Evolutionary conservation across 2,797 vertebrate species (phyloP).

Genomic region (Anabas testudineus): DNA sequence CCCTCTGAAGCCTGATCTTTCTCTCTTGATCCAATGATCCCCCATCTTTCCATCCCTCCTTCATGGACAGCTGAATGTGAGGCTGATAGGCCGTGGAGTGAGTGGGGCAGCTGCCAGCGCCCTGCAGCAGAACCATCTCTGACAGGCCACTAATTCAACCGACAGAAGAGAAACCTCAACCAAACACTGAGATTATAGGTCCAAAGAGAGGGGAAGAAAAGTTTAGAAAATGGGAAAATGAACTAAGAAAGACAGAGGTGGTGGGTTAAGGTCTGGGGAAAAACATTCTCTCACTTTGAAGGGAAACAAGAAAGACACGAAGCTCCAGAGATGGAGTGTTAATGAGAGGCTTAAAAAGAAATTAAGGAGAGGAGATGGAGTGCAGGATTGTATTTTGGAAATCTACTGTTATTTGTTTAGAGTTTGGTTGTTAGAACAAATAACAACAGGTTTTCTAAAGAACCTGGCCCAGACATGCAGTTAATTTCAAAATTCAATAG

Average conservation of each 20-base stretch:
- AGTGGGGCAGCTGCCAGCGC: conserved; percentile 82
- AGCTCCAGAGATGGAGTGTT: conserved; percentile 25
- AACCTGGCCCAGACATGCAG: no score
- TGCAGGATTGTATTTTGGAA: conserved; percentile 52
- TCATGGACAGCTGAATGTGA: conserved; percentile 80
- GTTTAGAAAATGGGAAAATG: conserved; percentile 62
- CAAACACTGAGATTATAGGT: conserved; percentile 78
- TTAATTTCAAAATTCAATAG: not conserved
- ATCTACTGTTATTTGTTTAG: conserved; percentile 61
- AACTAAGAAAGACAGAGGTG: conserved; percentile 36
- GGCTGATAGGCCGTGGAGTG: conserved; percentile 81
- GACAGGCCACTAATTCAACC: conserved; percentile 88
- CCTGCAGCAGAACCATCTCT: conserved; percentile 82
- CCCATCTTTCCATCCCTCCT: conserved; percentile 76
- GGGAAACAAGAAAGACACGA: conserved; percentile 21
- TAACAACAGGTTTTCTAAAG: not conserved
- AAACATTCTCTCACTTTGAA: conserved; percentile 30
- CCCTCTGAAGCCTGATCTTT: conserved; percentile 52
- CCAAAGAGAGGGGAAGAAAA: conserved; percentile 65
- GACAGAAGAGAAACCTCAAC: conserved; percentile 79
- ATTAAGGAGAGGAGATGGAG: conserved; percentile 1
- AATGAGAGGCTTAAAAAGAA: conserved; percentile 33
- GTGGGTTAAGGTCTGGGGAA: conserved; percentile 26
- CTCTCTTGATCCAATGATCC: conserved; percentile 58
- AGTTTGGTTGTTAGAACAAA: conserved; percentile 9